Evolutionary conservation across 2,888 invertebrate species (phyloP), one percentile per base, ranked within the genome.

Genomic region (Phragmatobia fuliginosa): DNA sequence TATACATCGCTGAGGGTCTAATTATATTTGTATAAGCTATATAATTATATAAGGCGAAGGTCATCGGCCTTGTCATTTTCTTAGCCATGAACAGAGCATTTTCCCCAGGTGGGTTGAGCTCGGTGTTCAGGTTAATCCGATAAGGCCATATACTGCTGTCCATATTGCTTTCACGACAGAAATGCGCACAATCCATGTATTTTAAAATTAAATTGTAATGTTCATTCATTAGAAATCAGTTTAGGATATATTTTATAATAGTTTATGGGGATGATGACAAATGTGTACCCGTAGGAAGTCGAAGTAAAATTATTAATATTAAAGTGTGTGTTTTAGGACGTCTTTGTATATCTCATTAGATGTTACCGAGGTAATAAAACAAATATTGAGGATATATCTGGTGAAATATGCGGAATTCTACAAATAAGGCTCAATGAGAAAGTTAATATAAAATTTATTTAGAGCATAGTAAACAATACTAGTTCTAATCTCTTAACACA

Each of bases 1-100:
- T 66, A 62, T 45, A 66, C 49, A n/a, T 28, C 14, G 52, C 41
- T 49, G 41, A 60, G 62, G 70, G 58, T 38, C 70, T 70, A 70
- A 66, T 70, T 66, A 70, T 66, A 62, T 70, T 70, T 70, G 59
- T 66, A 62, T 56, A 62, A 66, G 56, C 33, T 49, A 21, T 45
- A 62, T 66, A 62, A 66, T 66, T 56, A 66, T 62, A 62, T 69
- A 60, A 62, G 58, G 41, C 18, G 65, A 32, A 49, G 45, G 60
- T 25, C 16, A 59, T 32, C 4, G 61, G 28, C 60, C 69, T 61
- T 61, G 61, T 69, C 38, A 69, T 69, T 69, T 65, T 69, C 65
- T 69, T 61, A 38, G 69, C 64, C 52, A 60, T 59, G 65, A 56
- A 25, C 56, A 32, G 10, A 65, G 32, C 56, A 61, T 52, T 68